phyloP scores from a whole-genome alignment of 2,797 vertebrate species.

The Sebastes melanostomus region DNA sequence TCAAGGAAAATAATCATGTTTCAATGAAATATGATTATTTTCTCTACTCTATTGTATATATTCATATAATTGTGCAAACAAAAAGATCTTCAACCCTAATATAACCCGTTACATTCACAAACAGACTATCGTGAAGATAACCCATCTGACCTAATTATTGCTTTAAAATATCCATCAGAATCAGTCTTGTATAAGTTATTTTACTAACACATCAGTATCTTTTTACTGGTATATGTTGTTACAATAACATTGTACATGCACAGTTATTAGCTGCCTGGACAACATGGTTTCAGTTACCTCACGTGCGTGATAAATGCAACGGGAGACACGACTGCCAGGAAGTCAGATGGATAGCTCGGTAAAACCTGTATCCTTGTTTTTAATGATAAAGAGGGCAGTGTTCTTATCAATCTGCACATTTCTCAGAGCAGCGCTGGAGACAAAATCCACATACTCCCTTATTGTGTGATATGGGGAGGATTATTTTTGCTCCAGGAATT shows the following conservation, averaged over 20 bases:
- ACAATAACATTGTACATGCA: not conserved
- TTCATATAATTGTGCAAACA: not conserved
- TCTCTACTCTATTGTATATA: not conserved
- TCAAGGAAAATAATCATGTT: not conserved
- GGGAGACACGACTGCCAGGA: slow-evolving; percentile 26
- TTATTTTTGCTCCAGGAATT: slow-evolving; percentile 59
- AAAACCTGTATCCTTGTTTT: slow-evolving; percentile 39
- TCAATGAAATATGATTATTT: not conserved
- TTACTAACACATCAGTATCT: not conserved
- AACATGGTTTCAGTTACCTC: slow-evolving; percentile 45
- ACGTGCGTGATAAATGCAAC: slow-evolving; percentile 38
- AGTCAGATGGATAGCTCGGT: slow-evolving; percentile 32
- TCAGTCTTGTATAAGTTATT: not conserved
- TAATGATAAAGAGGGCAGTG: slow-evolving; percentile 46
- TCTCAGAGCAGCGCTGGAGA: slow-evolving; percentile 53
- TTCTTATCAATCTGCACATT: slow-evolving; percentile 68
- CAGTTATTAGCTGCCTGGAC: not conserved
- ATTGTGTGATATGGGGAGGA: slow-evolving; percentile 60
- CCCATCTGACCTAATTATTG: not conserved
- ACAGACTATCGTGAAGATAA: not conserved
- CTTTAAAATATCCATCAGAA: not conserved
- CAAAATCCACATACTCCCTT: slow-evolving; percentile 70
- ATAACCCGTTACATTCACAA: not conserved
- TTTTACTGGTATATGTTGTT: not conserved
- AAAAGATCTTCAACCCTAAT: not conserved